Evolutionary conservation across 2,888 invertebrate genomes (phyloP).

Genomic region (Microctonus aethiopoides): DNA sequence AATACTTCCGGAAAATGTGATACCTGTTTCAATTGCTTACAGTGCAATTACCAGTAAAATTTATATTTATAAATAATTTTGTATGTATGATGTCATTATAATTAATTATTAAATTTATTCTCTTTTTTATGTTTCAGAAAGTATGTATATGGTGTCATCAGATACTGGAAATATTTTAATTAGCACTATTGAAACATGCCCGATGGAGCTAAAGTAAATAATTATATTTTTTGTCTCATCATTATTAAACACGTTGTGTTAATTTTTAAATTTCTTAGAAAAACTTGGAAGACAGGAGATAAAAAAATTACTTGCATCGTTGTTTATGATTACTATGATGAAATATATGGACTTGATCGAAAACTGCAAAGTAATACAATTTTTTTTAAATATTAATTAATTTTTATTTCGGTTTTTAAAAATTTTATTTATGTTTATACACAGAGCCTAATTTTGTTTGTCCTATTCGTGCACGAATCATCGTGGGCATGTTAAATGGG

Average conservation of each 20-base stretch:
- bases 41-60: conserved; percentile 45
- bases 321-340: conserved; percentile 46
- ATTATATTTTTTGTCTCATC: background rate
- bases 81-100: background rate
- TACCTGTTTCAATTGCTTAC: conserved; percentile 41
- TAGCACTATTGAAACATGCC: conserved; percentile 41
- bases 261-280: conserved; percentile 32
- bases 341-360: conserved; percentile 32
- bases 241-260: background rate
- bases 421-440: background rate
- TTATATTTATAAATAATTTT: background rate
- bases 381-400: background rate
- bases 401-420: background rate
- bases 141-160: conserved; percentile 44
- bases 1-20: conserved; percentile 40
- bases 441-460: conserved; percentile 40
- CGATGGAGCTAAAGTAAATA: conserved; percentile 46
- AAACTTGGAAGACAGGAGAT: conserved; percentile 45
- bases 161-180: conserved; percentile 47
- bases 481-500: conserved; percentile 48
- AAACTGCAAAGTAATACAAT: conserved; percentile 25
- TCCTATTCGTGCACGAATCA: conserved; percentile 41
- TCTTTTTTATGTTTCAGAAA: conserved; percentile 35
- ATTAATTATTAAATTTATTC: conserved; percentile 1
- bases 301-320: conserved; percentile 46